phyloP scores from a whole-genome alignment of 1,140 invertebrate species.

The Drosophila arawakana region DNA sequence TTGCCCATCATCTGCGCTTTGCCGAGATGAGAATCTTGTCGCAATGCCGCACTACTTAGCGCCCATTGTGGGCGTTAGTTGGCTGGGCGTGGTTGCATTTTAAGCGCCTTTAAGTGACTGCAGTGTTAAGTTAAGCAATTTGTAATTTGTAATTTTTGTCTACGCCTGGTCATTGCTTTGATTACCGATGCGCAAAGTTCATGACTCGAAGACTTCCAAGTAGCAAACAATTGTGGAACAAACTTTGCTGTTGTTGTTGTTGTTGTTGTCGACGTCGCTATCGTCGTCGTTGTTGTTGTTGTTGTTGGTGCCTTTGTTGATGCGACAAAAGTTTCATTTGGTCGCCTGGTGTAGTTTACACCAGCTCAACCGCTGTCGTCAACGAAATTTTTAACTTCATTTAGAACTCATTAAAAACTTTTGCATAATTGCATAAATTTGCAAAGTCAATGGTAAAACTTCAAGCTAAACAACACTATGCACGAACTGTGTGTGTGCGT shows the following conservation, averaged over 20 bases:
- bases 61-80: conserved; percentile 11
- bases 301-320: conserved; percentile 30
- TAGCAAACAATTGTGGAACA: conserved; percentile 8
- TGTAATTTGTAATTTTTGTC: conserved; percentile 35
- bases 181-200: conserved; percentile 44
- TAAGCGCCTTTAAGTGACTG: conserved; percentile 29
- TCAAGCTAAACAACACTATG: conserved; percentile 46
- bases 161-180: conserved; percentile 29
- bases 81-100: conserved; percentile 7
- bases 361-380: conserved; percentile 65
- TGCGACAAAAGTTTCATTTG: conserved; percentile 64
- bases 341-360: conserved; percentile 67
- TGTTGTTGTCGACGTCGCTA: conserved; percentile 24
- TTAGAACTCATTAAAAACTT: conserved; percentile 82
- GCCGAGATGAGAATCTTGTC: conserved; percentile 10
- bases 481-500: background rate
- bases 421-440: conserved; percentile 82
- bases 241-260: conserved; percentile 37
- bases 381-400: conserved; percentile 80
- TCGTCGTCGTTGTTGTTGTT: conserved; percentile 10
- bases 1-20: conserved; percentile 21
- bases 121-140: conserved; percentile 32
- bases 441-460: conserved; percentile 76
- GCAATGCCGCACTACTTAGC: conserved; percentile 11
- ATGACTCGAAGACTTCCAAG: background rate